Evolutionary conservation across 35 echinoderm and acorn worm species (phyloP), one percentile per base, ranked within the genome.

Genomic region (Lytechinus variegatus): DNA sequence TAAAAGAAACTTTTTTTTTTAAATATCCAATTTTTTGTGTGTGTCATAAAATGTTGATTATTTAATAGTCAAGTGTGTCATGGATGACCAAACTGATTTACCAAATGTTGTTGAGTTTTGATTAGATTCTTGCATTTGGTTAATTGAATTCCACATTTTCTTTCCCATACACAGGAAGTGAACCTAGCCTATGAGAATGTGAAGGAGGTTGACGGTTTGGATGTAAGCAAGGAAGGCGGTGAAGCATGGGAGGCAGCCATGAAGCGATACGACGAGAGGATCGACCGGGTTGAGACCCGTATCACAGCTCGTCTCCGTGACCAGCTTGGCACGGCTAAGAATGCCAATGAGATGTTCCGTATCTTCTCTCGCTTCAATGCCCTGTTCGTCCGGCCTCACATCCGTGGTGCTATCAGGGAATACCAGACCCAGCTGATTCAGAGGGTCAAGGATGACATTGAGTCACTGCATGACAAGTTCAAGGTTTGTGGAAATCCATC

Each of bases 351-450:
- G 95, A 99, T 99, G 98, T 99, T 99, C 97, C 98, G 98, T 28
- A 99, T 99, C 94, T 99, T 99, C 96, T 99, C 98, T 9, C 98
- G 98, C 87, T 99, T 99, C 97, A 99, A 99, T 87, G 98, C 98
- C 58, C 96, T 99, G 58, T 99, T 99, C 97, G 98, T 99, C 16
- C 97, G 98, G 9, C 98, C 98, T 93, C 98, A 99, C 92, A 99
- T 99, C 95, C 96, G 98, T 19, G 98, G 98, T 29, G 98, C 98
- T 52, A 99, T 99, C 91, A 86, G 98, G n/a, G 98, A 99, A 60
- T 99, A 99, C 88, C 98, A 99, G 94, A 99, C 98, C 24, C 98
- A 99, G 92, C 94, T 99, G 24, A 99, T 99, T 61, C 98, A 99
- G 55, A 60, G 98, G 29, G 98, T 99, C 95, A 99, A 99, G 89